Base-by-base conservation (phyloP, 2,888 invertebrate genomes). In the Spisula solida region DNA sequence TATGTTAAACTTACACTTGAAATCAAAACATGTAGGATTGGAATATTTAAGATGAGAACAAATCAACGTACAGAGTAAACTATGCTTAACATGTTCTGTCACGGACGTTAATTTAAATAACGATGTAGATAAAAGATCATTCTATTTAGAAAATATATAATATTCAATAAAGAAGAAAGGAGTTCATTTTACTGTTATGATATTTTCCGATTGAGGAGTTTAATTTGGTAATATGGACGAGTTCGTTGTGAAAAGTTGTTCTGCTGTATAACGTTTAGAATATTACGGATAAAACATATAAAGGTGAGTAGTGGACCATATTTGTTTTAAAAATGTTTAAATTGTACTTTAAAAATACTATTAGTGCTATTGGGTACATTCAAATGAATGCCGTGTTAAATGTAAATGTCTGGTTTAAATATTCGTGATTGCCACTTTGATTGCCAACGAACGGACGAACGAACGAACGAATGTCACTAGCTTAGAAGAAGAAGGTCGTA, bases 1-100 rank as follows among this genome's bases (percentile, higher is more conserved):
- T 75, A 31, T 14, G 31, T 31, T 75, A 18, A 75, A 75, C 75
- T 31, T 75, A 75, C 75, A 75, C 75, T 75, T 75, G 25, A 75
- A 31, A 75, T 75, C 31, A 75, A 75, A 66, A 66, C 25, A 25
- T 66, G 25, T 16, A 25, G n/a, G 60, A n/a, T 66, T n/a, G 25
- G 60, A n/a, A 25, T 66, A 8, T 6, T 66, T 66, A n/a, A 10
- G 10, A 66, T 66, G 60, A 25, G 60, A 66, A 66, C n/a, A 66
- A 66, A n/a, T 66, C 60, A 66, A n/a, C 1, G 6, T 66, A 66
- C n/a, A 1, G 5, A 10, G 60, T 66, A 66, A n/a, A 6, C 25
- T 25, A n/a, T 20, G n/a, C n/a, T 25, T n/a, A 41, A 6, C 25
- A 10, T 25, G 41, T 66, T 25, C 60, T 66, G 20, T 12, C 25